phyloP scores from a whole-genome alignment of 2,113 vertebrate species.

The Pygoscelis antarcticus region DNA sequence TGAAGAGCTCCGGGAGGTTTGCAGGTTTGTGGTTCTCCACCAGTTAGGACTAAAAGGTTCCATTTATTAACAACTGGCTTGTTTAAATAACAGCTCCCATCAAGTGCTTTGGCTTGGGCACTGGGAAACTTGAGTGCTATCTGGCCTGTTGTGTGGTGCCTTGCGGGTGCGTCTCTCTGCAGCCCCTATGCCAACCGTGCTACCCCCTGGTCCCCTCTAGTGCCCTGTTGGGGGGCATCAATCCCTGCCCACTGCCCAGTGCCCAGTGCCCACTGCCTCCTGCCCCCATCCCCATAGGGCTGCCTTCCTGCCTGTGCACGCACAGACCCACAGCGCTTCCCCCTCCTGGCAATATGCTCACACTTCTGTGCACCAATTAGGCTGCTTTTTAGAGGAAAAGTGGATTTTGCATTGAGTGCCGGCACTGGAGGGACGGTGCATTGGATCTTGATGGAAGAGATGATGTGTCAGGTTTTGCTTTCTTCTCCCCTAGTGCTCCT shows the following conservation, averaged over 20 bases:
- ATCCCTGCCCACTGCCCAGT: neutral
- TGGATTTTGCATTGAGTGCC: neutral
- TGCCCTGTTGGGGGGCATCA: neutral
- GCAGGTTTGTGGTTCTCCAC: slow-evolving; percentile 34
- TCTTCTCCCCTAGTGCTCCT: neutral
- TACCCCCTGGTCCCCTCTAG: neutral
- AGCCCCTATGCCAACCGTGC: neutral
- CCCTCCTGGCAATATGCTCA: neutral
- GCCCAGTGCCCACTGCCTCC: neutral
- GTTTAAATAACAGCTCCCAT: slow-evolving; percentile 47
- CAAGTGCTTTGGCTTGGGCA: neutral
- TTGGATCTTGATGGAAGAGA: slow-evolving; percentile 6
- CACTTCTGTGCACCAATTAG: neutral
- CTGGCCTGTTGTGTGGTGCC: neutral
- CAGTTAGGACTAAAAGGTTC: slow-evolving; percentile 66
- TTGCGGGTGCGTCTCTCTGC: neutral
- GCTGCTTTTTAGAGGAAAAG: slow-evolving; percentile 20
- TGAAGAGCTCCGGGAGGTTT: slow-evolving; percentile 53
- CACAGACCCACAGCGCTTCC: neutral
- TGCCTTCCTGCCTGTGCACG: neutral
- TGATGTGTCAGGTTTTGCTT: neutral
- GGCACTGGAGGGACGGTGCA: neutral
- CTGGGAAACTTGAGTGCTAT: neutral
- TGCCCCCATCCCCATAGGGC: neutral
- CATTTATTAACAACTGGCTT: slow-evolving; percentile 69